Percentiles rank a stretch among this genome's conserved stretches.
Conservation (phyloP, 1,140 invertebrate species). For the Drosophila malerkotliana region DNA sequence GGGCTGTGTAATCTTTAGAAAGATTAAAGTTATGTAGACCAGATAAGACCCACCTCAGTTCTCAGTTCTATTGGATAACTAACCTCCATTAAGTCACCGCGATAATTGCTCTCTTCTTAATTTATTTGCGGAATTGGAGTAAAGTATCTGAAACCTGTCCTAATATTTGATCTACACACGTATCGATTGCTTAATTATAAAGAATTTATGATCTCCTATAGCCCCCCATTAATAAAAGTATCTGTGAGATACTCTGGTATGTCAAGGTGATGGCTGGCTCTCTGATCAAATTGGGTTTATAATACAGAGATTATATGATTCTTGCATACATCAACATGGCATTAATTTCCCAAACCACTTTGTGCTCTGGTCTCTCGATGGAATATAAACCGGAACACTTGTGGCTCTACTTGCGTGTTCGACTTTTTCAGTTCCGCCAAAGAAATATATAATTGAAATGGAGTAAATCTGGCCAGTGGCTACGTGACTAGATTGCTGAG, state of each 20-base stretch:
- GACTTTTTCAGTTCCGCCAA: constrained; percentile 45
- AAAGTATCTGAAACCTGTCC: background rate
- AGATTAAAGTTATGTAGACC: no score
- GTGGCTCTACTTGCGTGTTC: constrained; percentile 52
- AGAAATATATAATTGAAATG: constrained; percentile 54
- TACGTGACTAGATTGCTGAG: constrained; percentile 42
- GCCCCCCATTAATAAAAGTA: constrained; percentile 26
- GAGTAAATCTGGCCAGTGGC: constrained; percentile 29
- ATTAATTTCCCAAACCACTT: constrained; percentile 42
- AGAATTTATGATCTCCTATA: constrained; percentile 25
- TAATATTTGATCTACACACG: background rate
- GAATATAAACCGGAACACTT: constrained; percentile 56
- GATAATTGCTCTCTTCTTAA: no score
- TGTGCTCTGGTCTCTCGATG: constrained; percentile 5
- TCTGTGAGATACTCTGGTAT: constrained; percentile 58
- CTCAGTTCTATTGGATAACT: background rate
- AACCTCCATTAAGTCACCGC: background rate
- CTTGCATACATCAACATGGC: constrained; percentile 19
- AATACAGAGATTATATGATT: constrained; percentile 55
- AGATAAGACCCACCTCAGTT: no score
- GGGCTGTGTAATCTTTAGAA: no score
- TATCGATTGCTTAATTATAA: constrained; percentile 23
- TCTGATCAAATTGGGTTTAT: constrained; percentile 59
- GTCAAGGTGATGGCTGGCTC: constrained; percentile 68
- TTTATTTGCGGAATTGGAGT: background rate